These are phyloP conservation scores for Drosophila buzzatii DNA, from an alignment of 2,888 invertebrate species.

Conservation along the genomic window DNA sequence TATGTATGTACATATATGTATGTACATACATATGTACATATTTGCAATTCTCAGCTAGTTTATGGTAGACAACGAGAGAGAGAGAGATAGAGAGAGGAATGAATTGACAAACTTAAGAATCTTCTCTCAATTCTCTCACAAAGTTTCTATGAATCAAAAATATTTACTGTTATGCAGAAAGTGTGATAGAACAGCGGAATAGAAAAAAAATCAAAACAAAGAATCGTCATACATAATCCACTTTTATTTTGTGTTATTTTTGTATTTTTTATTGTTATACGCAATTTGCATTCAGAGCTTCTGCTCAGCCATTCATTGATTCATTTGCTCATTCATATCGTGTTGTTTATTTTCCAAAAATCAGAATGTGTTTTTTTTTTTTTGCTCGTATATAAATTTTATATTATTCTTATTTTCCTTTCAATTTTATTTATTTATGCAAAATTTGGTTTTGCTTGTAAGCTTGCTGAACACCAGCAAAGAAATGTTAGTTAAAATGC, in stretches of 20 bases:
- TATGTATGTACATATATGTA: too few species aligned
- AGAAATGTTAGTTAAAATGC: conserved; percentile 51
- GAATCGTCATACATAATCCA: conserved; percentile 25
- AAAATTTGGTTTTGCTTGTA: conserved; percentile 60
- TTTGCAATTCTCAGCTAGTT: background rate
- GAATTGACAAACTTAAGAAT: too few species aligned
- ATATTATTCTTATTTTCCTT: conserved; percentile 20
- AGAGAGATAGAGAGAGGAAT: background rate
- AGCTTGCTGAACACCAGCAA: conserved; percentile 27
- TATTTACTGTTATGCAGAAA: conserved; percentile 24
- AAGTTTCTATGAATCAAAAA: background rate
- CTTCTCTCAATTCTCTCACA: background rate
- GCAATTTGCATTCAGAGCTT: conserved; percentile 38
- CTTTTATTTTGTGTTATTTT: conserved; percentile 1
- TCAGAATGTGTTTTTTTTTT: conserved; percentile 57
- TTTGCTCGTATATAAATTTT: conserved; percentile 13
- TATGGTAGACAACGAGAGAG: background rate
- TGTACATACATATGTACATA: too few species aligned
- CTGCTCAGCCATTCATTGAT: conserved; percentile 60
- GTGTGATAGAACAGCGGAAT: conserved; percentile 3
- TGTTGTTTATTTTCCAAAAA: conserved; percentile 67
- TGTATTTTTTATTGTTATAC: conserved; percentile 8
- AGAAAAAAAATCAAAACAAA: conserved; percentile 12
- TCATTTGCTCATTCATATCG: conserved; percentile 73
- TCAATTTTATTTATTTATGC: conserved; percentile 72